Evolutionary conservation across 2,888 invertebrate species (phyloP), one percentile per base, ranked within the genome.

Genomic region (Heliconius ismenius): DNA sequence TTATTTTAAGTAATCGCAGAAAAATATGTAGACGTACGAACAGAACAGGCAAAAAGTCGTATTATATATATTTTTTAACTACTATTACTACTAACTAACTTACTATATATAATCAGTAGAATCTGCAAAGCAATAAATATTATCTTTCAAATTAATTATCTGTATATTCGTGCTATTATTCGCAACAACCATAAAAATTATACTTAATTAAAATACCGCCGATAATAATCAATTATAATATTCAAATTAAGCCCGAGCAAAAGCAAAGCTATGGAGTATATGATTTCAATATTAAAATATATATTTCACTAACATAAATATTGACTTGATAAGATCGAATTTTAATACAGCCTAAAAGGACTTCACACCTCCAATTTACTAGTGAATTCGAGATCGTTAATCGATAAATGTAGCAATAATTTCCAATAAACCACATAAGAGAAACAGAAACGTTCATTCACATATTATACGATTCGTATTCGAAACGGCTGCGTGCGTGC

Each of bases 401-500:
- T 69, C 76, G 68, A 36, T 69, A 73, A 73, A 75, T 75, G 73
- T 73, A 62, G 68, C 73, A 39, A 76, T 76, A 73, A 76, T 78
- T 78, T 76, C 63, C 73, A 73, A 21, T n/a, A 72, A 39, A 76
- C 78, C 78, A 68, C 73, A 76, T 78, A 69, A 78, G 73, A 73
- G 78, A 78, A 75, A 73, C 73, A 73, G 72, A 68, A 67, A 68
- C 73, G 65, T 75, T 73, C 78, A 75, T 75, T 78, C 78, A 75
- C 67, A 77, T 76, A 73, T 77, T 80, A 80, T 76, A 76, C 68
- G 63, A 76, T 79, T 80, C 73, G 65, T 72, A 76, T 74, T 74
- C 67, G 74, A 74, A 80, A 76, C 75, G 75, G 70, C 80, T 78
- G 79, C 76, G 79, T 77, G 76, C 76, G 79, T 62, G 73, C 79